A percentile compares a stretch with the other conserved stretches of the same genome.
These are phyloP conservation scores for Cepaea nemoralis DNA, from an alignment of 1,140 invertebrate species.

Conservation along the genomic window DNA sequence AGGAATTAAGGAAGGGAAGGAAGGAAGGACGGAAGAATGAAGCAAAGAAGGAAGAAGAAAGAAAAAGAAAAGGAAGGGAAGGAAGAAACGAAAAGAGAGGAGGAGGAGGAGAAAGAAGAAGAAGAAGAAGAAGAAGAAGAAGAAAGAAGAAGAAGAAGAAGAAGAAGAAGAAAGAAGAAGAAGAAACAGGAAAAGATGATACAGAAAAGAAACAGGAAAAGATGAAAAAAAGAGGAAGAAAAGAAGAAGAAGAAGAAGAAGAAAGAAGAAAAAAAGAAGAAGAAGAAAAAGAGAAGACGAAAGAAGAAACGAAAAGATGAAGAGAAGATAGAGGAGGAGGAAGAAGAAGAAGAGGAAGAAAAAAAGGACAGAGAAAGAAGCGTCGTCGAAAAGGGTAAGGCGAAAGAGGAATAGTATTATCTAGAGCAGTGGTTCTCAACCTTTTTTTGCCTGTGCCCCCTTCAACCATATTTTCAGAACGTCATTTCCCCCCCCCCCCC, in stretches of 20 bases:
- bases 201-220: background rate
- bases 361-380: background rate
- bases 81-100: background rate
- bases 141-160: background rate
- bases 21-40: background rate
- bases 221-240: background rate
- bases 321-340: background rate
- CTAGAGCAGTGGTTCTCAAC: too few relatives aligned
- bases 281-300: background rate
- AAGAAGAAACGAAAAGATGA: background rate
- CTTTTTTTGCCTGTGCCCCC: too few relatives aligned
- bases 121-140: background rate
- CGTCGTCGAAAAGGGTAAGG: background rate
- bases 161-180: background rate
- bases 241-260: background rate
- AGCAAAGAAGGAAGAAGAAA: background rate
- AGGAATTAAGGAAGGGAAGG: background rate
- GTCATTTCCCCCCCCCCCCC: too few relatives aligned
- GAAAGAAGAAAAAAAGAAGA: constrained; percentile 1
- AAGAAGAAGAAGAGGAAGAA: background rate
- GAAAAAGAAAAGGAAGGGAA: background rate
- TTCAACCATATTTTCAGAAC: too few relatives aligned
- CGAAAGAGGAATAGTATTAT: too few relatives aligned
- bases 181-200: background rate
- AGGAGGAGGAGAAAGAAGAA: background rate